A percentile compares a stretch with the other conserved stretches of the same genome.
Conservation (phyloP, 1,140 invertebrate genomes). For the Prorops nasuta region DNA sequence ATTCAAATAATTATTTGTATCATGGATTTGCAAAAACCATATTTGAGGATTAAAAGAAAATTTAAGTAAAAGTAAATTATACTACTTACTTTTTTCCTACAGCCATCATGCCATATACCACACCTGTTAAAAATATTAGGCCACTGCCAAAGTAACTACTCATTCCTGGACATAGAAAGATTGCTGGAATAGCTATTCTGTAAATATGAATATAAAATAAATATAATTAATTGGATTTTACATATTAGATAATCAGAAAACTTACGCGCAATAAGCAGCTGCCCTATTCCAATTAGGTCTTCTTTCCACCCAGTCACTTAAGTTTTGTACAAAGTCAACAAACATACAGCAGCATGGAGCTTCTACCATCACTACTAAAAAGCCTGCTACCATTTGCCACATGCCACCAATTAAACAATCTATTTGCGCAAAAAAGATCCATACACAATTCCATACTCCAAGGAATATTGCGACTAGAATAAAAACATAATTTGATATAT, state of each 20-base stretch:
- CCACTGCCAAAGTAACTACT: constrained; percentile 83
- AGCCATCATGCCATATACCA: constrained; percentile 92
- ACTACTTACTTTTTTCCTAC: constrained; percentile 84
- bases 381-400: constrained; percentile 86
- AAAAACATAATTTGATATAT: constrained; percentile 9
- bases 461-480: constrained; percentile 83
- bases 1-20: constrained; percentile 1
- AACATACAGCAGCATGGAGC: constrained; percentile 94
- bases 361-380: constrained; percentile 82
- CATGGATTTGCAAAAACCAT: background rate
- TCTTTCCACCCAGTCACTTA: constrained; percentile 78
- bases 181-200: constrained; percentile 75
- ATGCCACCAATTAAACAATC: constrained; percentile 78
- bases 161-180: constrained; percentile 75
- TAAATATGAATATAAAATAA: constrained; percentile 41
- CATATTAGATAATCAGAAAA: constrained; percentile 25
- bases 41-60: background rate
- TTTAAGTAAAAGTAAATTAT: constrained; percentile 10
- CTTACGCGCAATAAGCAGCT: constrained; percentile 81
- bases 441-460: constrained; percentile 76
- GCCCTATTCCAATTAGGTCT: constrained; percentile 89
- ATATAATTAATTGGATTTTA: constrained; percentile 8
- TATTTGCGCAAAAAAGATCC: constrained; percentile 66
- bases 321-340: constrained; percentile 84
- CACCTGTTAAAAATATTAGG: constrained; percentile 82